These are phyloP conservation scores for Cydia strobilella DNA, from an alignment of 1,140 invertebrate species.

Conservation along the genomic window DNA sequence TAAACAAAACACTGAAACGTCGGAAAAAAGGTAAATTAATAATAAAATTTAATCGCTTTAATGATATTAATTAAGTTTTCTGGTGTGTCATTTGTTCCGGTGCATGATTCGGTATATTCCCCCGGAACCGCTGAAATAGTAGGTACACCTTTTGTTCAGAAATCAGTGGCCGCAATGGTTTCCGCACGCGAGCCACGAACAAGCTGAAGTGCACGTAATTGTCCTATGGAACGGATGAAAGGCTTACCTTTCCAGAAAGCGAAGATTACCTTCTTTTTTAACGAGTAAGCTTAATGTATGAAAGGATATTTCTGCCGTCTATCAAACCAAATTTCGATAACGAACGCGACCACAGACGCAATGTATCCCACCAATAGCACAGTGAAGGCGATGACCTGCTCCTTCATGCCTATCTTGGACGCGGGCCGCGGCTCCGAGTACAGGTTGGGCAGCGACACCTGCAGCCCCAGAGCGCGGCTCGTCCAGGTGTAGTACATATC, in stretches of 20 bases:
- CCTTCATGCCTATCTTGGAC: conserved; percentile 33
- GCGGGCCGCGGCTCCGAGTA: conserved; percentile 33
- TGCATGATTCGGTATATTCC: too few species aligned
- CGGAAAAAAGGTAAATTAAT: too few species aligned
- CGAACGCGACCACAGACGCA: conserved; percentile 33
- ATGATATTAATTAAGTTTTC: too few species aligned
- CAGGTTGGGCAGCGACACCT: neutral
- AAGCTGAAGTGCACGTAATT: neutral
- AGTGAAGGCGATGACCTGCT: conserved; percentile 37
- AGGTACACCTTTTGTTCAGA: too few species aligned
- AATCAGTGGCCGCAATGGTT: too few species aligned
- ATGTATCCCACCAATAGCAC: conserved; percentile 38
- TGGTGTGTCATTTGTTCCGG: too few species aligned
- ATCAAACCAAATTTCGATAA: conserved; percentile 39
- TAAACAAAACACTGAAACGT: too few species aligned
- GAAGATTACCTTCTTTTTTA: neutral
- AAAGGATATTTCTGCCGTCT: neutral
- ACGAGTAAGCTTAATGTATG: neutral
- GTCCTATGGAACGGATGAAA: neutral
- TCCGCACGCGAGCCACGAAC: neutral
- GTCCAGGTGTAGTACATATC: conserved; percentile 44
- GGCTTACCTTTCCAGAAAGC: too few species aligned
- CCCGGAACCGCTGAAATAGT: too few species aligned
- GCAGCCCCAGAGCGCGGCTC: conserved; percentile 26
- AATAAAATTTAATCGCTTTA: too few species aligned